A percentile compares a stretch with the other conserved stretches of the same genome.
Conservation (phyloP, 2,113 vertebrate genomes). For the Synchiropus splendidus region DNA sequence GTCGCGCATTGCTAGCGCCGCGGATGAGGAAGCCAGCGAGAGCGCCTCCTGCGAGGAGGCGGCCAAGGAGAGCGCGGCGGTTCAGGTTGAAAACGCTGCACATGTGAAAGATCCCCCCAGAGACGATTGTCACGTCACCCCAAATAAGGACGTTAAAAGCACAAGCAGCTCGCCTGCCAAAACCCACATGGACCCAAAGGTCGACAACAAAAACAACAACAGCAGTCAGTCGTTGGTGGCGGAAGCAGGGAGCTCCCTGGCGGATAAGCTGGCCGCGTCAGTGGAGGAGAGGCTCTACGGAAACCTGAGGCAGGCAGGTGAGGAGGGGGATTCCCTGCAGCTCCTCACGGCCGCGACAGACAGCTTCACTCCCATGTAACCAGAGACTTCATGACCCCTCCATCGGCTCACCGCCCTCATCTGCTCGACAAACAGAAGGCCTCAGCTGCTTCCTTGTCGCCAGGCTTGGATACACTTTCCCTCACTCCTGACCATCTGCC, state of each 20-base stretch:
- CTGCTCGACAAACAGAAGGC: conserved; percentile 1
- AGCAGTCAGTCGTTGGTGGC: conserved; percentile 40
- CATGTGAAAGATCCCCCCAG: neutral
- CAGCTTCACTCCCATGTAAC: conserved; percentile 48
- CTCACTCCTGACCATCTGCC: too few species aligned
- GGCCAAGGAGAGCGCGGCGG: conserved; percentile 23
- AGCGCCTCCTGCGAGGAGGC: conserved; percentile 43
- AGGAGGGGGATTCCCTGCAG: conserved; percentile 19
- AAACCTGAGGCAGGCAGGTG: conserved; percentile 29
- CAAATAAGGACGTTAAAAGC: conserved; percentile 24
- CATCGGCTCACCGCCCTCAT: neutral
- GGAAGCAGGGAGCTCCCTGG: conserved; percentile 19
- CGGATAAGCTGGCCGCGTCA: conserved; percentile 52
- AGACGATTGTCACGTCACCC: conserved; percentile 2
- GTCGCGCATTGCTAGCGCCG: conserved; percentile 74
- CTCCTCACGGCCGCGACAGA: conserved; percentile 43
- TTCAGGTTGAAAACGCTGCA: too few species aligned
- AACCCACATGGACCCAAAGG: conserved; percentile 41
- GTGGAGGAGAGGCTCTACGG: conserved; percentile 62
- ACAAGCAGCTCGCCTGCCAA: conserved; percentile 21
- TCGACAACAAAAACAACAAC: conserved; percentile 67
- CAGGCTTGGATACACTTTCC: neutral
- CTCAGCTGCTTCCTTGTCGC: neutral
- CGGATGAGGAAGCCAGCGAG: conserved; percentile 74
- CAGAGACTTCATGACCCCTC: too few species aligned